phyloP scores from a whole-genome alignment of 37 sponge, comb jelly and placozoan genomes.

The Oscarella lobularis region DNA sequence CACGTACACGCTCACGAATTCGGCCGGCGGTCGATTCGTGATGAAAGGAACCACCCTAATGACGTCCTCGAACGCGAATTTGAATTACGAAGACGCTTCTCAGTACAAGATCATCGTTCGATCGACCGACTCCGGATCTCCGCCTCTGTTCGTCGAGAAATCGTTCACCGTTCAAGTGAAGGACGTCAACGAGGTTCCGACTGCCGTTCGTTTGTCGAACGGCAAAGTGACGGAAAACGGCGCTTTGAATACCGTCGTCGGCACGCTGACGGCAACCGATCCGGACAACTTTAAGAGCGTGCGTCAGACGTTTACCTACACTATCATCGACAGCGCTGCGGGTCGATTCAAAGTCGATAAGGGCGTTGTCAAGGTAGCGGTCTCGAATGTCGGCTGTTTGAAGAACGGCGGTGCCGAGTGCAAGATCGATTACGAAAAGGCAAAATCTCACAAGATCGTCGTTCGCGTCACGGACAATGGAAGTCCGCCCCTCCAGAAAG shows the following conservation, averaged over 20 bases:
- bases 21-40: background rate
- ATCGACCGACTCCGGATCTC: background rate
- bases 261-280: background rate
- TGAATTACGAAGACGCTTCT: background rate
- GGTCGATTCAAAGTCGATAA: constrained; percentile 1
- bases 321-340: constrained; percentile 1
- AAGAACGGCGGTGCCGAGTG: background rate
- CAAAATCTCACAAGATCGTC: background rate
- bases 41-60: background rate
- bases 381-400: background rate
- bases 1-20: background rate
- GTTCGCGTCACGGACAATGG: constrained; percentile 1
- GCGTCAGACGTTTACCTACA: background rate
- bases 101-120: background rate
- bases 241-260: background rate
- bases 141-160: constrained; percentile 7
- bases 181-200: constrained; percentile 9
- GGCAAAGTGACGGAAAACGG: constrained; percentile 1
- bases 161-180: background rate
- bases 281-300: constrained; percentile 1
- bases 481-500: background rate
- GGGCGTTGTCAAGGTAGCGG: background rate
- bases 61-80: background rate
- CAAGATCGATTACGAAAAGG: constrained; percentile 1
- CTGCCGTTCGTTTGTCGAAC: background rate